Percentiles rank a stretch among this genome's conserved stretches.
phyloP scores from a whole-genome alignment of 1,140 invertebrate genomes.

The Drosophila virilis region DNA sequence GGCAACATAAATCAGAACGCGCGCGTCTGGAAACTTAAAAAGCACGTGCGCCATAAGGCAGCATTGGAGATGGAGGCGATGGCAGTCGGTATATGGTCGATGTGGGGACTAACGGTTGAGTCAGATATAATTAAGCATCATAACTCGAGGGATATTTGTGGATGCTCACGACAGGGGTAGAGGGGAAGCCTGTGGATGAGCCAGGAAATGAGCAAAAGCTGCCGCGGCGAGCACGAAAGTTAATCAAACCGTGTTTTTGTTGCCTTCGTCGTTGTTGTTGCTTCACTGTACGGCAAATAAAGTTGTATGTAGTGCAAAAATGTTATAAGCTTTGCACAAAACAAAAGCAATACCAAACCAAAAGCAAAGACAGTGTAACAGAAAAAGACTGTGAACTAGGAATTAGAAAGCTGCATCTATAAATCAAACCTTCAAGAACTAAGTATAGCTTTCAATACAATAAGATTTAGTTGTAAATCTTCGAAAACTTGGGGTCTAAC shows the following conservation, averaged over 20 bases:
- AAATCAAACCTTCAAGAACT: no score
- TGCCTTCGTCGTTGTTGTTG: slow-evolving; percentile 20
- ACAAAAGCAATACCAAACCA: slow-evolving; percentile 20
- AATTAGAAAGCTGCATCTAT: no score
- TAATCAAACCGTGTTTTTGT: slow-evolving; percentile 63
- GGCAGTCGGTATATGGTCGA: neutral
- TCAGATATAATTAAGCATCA: slow-evolving; percentile 71
- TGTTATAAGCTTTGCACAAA: slow-evolving; percentile 56
- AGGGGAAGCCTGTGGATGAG: slow-evolving; percentile 17
- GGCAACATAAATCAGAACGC: slow-evolving; percentile 54
- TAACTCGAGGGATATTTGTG: slow-evolving; percentile 68
- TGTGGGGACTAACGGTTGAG: slow-evolving; percentile 45
- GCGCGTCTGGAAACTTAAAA: slow-evolving; percentile 58
- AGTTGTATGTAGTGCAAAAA: slow-evolving; percentile 66
- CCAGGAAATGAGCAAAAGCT: slow-evolving; percentile 66
- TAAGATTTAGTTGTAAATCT: neutral
- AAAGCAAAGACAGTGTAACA: slow-evolving; percentile 3
- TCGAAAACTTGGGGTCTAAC: neutral
- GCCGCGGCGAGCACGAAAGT: slow-evolving; percentile 50
- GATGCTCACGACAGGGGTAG: slow-evolving; percentile 14
- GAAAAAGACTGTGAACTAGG: neutral
- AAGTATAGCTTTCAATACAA: no score
- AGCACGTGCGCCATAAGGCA: slow-evolving; percentile 52
- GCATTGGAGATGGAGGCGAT: neutral
- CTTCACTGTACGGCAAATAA: slow-evolving; percentile 46